A percentile compares a stretch with the other conserved stretches of the same genome.
Conservation (phyloP, 2,113 vertebrate genomes). For the Phylloscopus whistleri region DNA sequence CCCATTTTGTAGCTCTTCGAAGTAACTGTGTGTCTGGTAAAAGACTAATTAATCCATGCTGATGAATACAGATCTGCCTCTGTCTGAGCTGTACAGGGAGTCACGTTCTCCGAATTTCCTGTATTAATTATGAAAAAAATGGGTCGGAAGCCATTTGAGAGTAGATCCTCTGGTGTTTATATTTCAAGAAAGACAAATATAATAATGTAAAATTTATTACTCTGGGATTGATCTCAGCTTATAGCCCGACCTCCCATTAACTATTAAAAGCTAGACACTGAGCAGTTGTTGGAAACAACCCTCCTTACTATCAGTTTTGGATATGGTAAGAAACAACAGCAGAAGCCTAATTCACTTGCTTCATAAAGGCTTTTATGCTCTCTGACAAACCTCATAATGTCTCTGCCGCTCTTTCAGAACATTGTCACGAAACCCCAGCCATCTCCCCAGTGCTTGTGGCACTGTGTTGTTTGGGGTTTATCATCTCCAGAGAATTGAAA, state of each 20-base stretch:
- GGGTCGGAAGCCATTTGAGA: conserved; percentile 53
- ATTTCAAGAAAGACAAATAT: conserved; percentile 66
- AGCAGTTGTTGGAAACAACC: not conserved
- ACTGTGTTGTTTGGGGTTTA: not conserved
- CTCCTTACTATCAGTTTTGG: not conserved
- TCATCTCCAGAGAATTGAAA: not conserved
- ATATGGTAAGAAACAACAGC: not conserved
- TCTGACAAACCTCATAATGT: not conserved
- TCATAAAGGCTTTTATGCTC: not conserved
- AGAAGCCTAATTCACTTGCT: conserved; percentile 5
- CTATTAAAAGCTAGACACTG: conserved; percentile 1
- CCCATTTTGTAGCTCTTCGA: not conserved
- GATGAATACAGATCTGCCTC: conserved; percentile 37
- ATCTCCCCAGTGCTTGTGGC: not conserved
- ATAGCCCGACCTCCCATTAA: conserved; percentile 21
- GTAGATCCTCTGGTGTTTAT: conserved; percentile 47
- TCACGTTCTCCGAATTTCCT: conserved; percentile 51
- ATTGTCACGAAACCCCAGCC: not conserved
- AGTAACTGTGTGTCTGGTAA: conserved; percentile 3
- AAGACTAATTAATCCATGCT: conserved; percentile 47
- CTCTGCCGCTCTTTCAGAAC: not conserved
- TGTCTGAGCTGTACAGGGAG: conserved; percentile 23
- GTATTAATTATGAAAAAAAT: conserved; percentile 64
- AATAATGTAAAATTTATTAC: conserved; percentile 61
- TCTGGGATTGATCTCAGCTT: conserved; percentile 27